Conservation (phyloP, 2,797 vertebrate species). For the Myotis findleyi region DNA sequence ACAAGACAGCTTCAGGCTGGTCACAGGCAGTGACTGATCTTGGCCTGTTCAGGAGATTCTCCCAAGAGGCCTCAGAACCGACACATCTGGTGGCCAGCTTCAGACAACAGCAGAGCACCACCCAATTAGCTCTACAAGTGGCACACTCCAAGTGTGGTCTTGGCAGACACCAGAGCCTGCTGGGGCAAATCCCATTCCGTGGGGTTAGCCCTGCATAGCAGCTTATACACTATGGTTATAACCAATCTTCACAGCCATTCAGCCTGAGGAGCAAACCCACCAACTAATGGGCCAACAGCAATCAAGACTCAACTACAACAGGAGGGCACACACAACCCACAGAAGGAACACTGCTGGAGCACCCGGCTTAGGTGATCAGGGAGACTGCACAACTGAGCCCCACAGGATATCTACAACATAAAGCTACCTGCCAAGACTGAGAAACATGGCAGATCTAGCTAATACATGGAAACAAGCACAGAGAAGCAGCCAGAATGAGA, state of each 20-base stretch:
- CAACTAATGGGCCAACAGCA: background rate
- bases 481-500: background rate
- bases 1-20: background rate
- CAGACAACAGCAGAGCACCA: background rate
- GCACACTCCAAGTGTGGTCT: background rate
- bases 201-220: background rate
- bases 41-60: background rate
- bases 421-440: background rate
- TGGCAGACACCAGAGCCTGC: background rate
- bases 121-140: background rate
- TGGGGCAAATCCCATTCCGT: background rate
- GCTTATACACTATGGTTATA: background rate
- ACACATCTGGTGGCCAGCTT: background rate
- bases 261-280: background rate
- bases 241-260: background rate
- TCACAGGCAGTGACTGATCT: background rate
- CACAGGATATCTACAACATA: background rate
- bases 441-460: background rate
- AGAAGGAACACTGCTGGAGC: background rate
- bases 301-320: background rate
- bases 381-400: background rate
- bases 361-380: background rate
- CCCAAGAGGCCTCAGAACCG: background rate
- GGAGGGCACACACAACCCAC: background rate
- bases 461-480: background rate